Conservation (phyloP, 2,797 vertebrate genomes). For the Mormyrops attenuatus region DNA sequence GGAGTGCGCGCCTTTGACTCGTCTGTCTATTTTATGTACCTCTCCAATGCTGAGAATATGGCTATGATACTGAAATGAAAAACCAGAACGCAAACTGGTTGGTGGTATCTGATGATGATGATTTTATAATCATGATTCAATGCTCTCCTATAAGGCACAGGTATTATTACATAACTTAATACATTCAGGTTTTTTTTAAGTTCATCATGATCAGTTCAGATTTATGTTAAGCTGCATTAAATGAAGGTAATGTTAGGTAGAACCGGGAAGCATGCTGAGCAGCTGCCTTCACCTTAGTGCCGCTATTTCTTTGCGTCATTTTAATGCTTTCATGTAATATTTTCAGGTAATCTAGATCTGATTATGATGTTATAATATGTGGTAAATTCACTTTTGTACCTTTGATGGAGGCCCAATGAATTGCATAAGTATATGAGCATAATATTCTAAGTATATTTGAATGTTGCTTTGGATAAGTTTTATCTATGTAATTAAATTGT, state of each 20-base stretch:
- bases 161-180: neutral
- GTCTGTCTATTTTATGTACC: neutral
- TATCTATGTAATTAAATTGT: neutral
- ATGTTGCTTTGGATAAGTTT: neutral
- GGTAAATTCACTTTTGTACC: neutral
- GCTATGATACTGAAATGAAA: neutral
- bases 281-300: neutral
- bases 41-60: neutral
- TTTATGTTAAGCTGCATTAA: neutral
- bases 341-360: neutral
- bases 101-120: neutral
- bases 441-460: constrained; percentile 1
- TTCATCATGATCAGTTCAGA: neutral
- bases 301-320: neutral
- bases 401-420: neutral
- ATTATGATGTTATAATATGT: neutral
- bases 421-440: neutral
- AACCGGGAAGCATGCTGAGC: neutral
- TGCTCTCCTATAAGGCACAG: neutral
- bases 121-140: neutral
- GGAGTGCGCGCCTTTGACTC: neutral
- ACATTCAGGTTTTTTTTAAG: neutral
- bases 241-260: neutral
- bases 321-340: neutral
- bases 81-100: neutral